Evolutionary conservation across 2,113 vertebrate genomes (phyloP).

Genomic region (Myanophis thanlyinensis): DNA sequence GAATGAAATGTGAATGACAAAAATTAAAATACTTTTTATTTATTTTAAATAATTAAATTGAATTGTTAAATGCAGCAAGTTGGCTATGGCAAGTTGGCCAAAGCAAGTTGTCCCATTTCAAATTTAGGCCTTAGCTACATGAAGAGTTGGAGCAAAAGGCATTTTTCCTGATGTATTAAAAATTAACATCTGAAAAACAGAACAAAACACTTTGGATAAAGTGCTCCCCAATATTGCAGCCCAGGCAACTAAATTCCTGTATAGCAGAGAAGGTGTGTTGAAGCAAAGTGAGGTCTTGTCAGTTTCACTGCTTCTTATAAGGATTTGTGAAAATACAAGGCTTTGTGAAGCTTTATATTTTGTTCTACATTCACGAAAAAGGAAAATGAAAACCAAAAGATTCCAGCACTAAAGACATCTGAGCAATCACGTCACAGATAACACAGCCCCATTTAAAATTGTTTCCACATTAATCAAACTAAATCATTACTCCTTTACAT

Average conservation of each 20-base stretch:
- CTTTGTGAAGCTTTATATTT: neutral
- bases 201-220: neutral
- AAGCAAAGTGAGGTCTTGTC: neutral
- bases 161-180: neutral
- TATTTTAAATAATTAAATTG: no score
- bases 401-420: neutral
- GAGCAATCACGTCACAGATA: neutral
- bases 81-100: no score
- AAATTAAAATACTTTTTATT: no score
- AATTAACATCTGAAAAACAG: neutral
- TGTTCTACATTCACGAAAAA: neutral
- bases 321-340: no score
- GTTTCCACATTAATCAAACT: neutral
- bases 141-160: no score
- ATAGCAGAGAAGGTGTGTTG: neutral
- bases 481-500: constrained; percentile 16
- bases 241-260: neutral
- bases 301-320: neutral
- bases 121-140: neutral
- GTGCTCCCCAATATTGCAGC: neutral
- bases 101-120: no score
- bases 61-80: no score
- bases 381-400: neutral
- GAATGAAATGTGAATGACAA: no score
- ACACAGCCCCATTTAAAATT: neutral